phyloP scores from a whole-genome alignment of 2,797 vertebrate species.

The Micromesistius poutassou region DNA sequence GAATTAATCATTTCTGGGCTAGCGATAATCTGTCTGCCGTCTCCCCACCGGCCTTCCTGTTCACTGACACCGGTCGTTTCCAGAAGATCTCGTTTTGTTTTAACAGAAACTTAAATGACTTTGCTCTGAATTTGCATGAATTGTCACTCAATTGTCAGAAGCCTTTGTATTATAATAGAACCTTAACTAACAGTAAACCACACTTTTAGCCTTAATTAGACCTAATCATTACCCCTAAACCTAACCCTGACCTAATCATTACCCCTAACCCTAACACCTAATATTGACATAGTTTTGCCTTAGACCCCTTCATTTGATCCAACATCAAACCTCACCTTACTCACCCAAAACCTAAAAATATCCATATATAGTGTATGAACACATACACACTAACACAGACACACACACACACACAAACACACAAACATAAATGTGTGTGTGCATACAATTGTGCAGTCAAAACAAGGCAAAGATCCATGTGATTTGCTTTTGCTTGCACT shows the following conservation, averaged over 20 bases:
- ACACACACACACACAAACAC: constrained; percentile 20
- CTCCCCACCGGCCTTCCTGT: background rate
- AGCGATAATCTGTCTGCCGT: constrained; percentile 18
- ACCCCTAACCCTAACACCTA: background rate
- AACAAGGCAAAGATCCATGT: background rate
- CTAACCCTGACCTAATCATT: too few relatives aligned
- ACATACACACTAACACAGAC: background rate
- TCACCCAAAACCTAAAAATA: background rate
- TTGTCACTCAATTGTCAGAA: background rate
- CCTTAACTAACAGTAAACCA: background rate
- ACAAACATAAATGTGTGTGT: background rate
- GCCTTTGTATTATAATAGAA: background rate
- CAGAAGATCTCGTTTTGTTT: background rate
- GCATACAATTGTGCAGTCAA: background rate
- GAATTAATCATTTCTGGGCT: constrained; percentile 40
- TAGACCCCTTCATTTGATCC: background rate
- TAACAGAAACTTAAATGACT: background rate
- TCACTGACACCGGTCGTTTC: background rate
- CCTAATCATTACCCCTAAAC: background rate
- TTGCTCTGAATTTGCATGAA: background rate
- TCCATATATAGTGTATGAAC: constrained; percentile 4
- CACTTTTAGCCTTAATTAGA: background rate
- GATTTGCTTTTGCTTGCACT: background rate
- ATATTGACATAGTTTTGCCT: background rate
- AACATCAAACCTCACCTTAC: background rate